Base-by-base conservation (phyloP, 2,113 vertebrate species). In the Megaceryle maxima region DNA sequence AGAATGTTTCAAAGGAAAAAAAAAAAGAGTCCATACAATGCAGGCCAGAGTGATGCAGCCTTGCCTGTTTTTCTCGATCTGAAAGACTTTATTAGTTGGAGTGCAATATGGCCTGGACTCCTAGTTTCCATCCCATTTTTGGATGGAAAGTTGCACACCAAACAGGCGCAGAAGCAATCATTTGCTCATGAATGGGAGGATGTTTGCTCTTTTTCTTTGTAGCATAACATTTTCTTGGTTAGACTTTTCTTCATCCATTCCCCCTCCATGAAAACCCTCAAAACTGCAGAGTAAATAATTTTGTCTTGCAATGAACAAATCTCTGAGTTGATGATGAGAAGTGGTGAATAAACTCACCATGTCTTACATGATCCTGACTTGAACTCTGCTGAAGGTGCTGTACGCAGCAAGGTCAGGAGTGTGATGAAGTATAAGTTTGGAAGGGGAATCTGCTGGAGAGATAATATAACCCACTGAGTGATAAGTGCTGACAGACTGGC, bases 401-500 rank as follows among this genome's bases (percentile, higher is more conserved):
- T 56, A 55, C 41, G 51, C 87, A 88, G 76, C 75, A 92, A 83
- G 92, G 81, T 97, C 89, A 92, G 91, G 72, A 87, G 69, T 92
- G 93, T 82, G 94, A 74, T 87, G 92, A 89, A 92, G 83, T 77
- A 70, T 86, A 78, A 81, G 85, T 95, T 92, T 82, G 85, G 92
- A 97, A 89, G 92, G 80, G 59, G 91, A 96, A 86, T 92, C 90
- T 96, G 75, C 79, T 86, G 35, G 56, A 79, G 70, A 81, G 96
- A 69, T 75, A 83, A 29, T 92, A 21, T 96, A 94, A 88, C 75
- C 88, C 57, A 50, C 67, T 87, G 88, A 97, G 95, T 97, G 96
- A 95, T 95, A 87, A 94, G 94, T 96, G 96, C 81, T 97, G 87
- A 95, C 74, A 92, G 92, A 97, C 95, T 69, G 82, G 77, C 95